Percentiles rank a stretch among this genome's conserved stretches.
Conservation (phyloP, 2,797 vertebrate species). For the Danio jaintianensis region DNA sequence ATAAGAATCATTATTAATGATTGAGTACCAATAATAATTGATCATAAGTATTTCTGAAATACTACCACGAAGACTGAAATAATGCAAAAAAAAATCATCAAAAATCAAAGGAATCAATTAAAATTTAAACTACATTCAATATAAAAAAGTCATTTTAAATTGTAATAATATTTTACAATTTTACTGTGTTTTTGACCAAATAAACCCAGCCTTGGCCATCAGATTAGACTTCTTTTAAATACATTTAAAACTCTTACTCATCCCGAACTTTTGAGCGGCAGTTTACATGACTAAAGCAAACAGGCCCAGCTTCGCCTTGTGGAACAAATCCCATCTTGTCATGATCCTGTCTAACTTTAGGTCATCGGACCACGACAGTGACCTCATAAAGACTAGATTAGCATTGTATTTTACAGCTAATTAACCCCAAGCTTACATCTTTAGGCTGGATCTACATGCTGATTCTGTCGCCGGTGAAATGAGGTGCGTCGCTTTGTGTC, state of each 20-base stretch:
- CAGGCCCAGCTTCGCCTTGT: constrained; percentile 30
- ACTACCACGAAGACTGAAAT: too few relatives aligned
- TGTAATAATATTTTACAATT: too few relatives aligned
- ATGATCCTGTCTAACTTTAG: constrained; percentile 56
- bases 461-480: constrained; percentile 37
- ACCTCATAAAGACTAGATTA: constrained; percentile 65
- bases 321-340: constrained; percentile 45
- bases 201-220: too few relatives aligned
- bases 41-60: too few relatives aligned
- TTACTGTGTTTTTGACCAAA: too few relatives aligned
- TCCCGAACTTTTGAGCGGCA: background rate
- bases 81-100: too few relatives aligned
- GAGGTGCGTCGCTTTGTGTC: constrained; percentile 26
- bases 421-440: constrained; percentile 64
- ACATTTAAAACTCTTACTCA: background rate
- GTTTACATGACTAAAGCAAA: constrained; percentile 35
- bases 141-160: too few relatives aligned
- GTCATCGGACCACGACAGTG: constrained; percentile 53
- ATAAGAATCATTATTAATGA: too few relatives aligned
- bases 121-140: too few relatives aligned
- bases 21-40: too few relatives aligned
- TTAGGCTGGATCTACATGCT: constrained; percentile 56
- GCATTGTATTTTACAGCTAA: constrained; percentile 67
- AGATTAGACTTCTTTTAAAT: too few relatives aligned
- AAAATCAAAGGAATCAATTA: too few relatives aligned